Evolutionary conservation across 2,113 vertebrate genomes (phyloP).

Genomic region (Hymenochirus boettgeri): DNA sequence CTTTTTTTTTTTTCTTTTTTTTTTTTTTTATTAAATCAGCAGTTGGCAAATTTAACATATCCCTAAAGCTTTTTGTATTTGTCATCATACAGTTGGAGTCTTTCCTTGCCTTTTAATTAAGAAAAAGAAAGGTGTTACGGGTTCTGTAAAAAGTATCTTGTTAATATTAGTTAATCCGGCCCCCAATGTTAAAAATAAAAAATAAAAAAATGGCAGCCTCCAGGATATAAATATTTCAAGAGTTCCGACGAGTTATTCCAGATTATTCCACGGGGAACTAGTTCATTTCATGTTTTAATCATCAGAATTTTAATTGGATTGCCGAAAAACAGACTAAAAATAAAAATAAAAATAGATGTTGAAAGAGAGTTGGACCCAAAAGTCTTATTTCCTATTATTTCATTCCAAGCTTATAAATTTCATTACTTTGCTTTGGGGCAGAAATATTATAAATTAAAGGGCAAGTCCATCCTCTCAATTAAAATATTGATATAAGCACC

Average conservation of each 20-base stretch:
- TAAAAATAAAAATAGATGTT: no score
- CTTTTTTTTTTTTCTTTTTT: constrained; percentile 7
- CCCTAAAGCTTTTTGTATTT: constrained; percentile 46
- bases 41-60: constrained; percentile 39
- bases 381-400: no score
- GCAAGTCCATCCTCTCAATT: no score
- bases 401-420: no score
- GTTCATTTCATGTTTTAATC: background rate
- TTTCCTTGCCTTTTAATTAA: constrained; percentile 55
- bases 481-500: no score
- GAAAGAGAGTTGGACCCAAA: no score
- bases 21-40: constrained; percentile 46
- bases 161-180: constrained; percentile 45
- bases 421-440: no score
- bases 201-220: background rate
- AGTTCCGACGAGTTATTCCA: background rate
- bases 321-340: no score
- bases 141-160: constrained; percentile 31
- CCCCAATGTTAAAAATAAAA: constrained; percentile 1
- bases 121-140: constrained; percentile 43
- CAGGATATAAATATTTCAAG: constrained; percentile 7
- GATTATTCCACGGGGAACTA: background rate
- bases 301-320: background rate
- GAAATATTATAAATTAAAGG: no score
- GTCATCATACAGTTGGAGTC: constrained; percentile 5